Evolutionary conservation across 1,140 invertebrate species (phyloP).

Genomic region (Bombus superbus): DNA sequence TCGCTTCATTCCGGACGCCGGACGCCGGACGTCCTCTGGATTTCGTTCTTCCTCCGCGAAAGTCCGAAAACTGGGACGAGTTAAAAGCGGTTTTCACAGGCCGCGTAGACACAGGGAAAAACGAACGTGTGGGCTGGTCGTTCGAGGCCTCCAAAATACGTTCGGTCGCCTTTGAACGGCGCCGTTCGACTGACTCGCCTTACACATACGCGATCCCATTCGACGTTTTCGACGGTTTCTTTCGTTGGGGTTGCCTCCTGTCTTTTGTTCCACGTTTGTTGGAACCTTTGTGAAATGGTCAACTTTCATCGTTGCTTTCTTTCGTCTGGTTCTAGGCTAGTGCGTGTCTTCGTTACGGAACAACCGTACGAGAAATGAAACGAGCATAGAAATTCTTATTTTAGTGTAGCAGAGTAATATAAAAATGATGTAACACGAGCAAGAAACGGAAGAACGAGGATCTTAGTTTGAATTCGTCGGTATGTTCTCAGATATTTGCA

Average conservation of each 20-base stretch:
- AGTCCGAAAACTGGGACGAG: constrained; percentile 23
- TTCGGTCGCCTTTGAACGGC: not conserved
- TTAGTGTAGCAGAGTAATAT: too few relatives aligned
- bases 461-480: not conserved
- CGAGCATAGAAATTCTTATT: not conserved
- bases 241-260: not conserved
- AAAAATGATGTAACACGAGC: not conserved
- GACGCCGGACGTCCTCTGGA: constrained; percentile 44
- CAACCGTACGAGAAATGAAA: not conserved
- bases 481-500: not conserved
- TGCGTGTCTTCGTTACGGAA: not conserved
- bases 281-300: not conserved
- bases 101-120: not conserved
- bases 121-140: not conserved
- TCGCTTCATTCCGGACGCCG: constrained; percentile 33
- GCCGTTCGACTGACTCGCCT: constrained; percentile 1
- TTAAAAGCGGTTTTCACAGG: constrained; percentile 29
- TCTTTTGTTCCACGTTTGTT: not conserved
- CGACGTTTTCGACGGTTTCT: not conserved
- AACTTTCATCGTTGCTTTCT: not conserved
- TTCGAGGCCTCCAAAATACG: constrained; percentile 24
- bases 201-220: not conserved
- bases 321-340: not conserved
- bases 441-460: not conserved
- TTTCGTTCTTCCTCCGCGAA: constrained; percentile 37